A percentile compares a stretch with the other conserved stretches of the same genome.
These are phyloP conservation scores for Helarctos malayanus DNA, from an alignment of 2,797 vertebrate species.

Conservation along the genomic window DNA sequence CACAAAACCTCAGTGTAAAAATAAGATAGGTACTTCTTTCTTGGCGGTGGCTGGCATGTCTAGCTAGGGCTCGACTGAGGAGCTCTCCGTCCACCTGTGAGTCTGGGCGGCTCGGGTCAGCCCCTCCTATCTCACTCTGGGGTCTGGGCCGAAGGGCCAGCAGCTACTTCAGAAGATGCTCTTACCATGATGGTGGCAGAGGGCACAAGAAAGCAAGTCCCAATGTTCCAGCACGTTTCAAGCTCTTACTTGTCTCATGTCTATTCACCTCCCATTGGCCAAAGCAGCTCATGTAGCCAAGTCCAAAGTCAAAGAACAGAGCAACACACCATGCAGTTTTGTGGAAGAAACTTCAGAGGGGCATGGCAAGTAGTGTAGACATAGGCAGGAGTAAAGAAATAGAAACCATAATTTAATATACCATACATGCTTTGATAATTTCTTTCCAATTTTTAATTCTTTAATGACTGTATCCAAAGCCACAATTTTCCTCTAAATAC, in stretches of 20 bases:
- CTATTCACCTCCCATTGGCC: not conserved
- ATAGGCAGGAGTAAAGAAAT: not conserved
- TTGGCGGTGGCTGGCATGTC: not conserved
- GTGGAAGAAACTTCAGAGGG: not conserved
- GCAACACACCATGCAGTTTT: not conserved
- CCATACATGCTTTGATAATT: not conserved
- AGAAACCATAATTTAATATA: not conserved
- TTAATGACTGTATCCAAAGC: not conserved
- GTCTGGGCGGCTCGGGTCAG: not conserved
- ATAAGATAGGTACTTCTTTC: not conserved
- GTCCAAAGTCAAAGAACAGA: not conserved
- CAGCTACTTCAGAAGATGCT: not conserved
- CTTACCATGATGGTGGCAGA: not conserved
- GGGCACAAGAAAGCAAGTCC: not conserved
- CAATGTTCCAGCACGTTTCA: not conserved
- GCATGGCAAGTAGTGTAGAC: not conserved
- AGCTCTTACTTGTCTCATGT: not conserved
- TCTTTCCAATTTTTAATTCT: not conserved
- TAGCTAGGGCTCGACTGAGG: too few relatives aligned
- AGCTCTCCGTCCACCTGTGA: not conserved
- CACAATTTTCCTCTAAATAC: not conserved
- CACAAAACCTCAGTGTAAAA: not conserved
- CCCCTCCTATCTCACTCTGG: fast-evolving
- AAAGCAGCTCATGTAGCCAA: not conserved
- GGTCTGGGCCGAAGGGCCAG: not conserved